Conservation (phyloP, 2,797 vertebrate genomes). For the Meriones psammophilus region DNA sequence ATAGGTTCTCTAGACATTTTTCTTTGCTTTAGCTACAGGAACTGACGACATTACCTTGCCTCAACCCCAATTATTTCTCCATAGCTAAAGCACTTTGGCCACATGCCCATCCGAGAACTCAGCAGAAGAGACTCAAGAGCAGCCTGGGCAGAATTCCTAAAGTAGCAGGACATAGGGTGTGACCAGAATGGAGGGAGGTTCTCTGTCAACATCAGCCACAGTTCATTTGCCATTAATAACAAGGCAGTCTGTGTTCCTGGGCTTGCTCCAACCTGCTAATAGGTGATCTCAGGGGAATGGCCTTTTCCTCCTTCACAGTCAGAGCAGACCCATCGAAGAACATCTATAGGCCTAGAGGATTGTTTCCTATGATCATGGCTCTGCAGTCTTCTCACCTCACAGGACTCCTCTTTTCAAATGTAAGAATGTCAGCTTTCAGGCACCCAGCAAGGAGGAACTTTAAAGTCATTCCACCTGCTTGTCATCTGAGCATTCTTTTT, state of each 20-base stretch:
- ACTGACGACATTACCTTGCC: conserved; percentile 63
- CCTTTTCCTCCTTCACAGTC: background rate
- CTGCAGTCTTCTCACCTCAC: conserved; percentile 30
- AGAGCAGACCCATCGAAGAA: background rate
- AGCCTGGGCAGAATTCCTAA: conserved; percentile 62
- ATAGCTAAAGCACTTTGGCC: conserved; percentile 70
- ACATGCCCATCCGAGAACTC: conserved; percentile 39
- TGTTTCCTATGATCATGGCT: conserved; percentile 3
- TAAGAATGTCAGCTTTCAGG: background rate
- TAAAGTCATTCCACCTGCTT: conserved; percentile 9
- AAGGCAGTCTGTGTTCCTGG: conserved; percentile 50
- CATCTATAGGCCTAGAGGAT: background rate
- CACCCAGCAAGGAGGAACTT: background rate
- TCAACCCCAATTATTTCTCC: conserved; percentile 70
- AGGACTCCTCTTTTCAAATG: background rate
- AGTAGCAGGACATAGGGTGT: background rate
- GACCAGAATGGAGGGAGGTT: background rate
- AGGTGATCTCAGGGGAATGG: background rate
- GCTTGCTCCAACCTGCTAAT: conserved; percentile 64
- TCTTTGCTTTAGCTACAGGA: conserved; percentile 52
- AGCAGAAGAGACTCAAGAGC: conserved; percentile 10
- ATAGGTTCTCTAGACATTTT: conserved; percentile 70
- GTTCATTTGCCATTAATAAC: conserved; percentile 70
- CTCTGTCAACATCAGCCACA: background rate
- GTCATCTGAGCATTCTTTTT: conserved; percentile 62